Evolutionary conservation across 2,888 invertebrate species (phyloP).

Genomic region (Eumacrocentrus americanus): DNA sequence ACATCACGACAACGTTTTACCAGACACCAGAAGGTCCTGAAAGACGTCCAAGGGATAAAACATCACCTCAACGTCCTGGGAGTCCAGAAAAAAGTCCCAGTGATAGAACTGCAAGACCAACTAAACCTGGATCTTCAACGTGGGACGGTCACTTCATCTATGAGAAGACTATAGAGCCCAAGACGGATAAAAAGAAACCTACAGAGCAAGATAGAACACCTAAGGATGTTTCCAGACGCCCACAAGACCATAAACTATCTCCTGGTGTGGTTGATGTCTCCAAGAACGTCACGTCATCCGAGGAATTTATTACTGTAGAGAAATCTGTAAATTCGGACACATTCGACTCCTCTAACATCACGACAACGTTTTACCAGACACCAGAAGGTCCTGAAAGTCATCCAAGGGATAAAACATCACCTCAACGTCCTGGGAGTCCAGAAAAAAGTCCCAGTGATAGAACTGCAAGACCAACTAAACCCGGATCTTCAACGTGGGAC

Average conservation of each 20-base stretch:
- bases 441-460: constrained; percentile 43
- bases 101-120: constrained; percentile 39
- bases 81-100: constrained; percentile 39
- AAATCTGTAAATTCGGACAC: constrained; percentile 13
- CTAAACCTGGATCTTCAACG: constrained; percentile 47
- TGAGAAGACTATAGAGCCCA: constrained; percentile 40
- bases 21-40: background rate
- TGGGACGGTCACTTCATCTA: constrained; percentile 50
- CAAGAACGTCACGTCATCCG: background rate
- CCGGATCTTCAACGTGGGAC: constrained; percentile 54
- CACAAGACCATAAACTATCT: background rate
- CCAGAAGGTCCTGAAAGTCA: background rate
- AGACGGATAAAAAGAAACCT: constrained; percentile 28
- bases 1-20: background rate
- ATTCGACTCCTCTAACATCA: constrained; percentile 12
- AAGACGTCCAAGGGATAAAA: background rate
- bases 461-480: constrained; percentile 43
- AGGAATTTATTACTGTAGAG: background rate
- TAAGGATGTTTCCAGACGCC: constrained; percentile 11
- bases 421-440: constrained; percentile 33
- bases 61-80: constrained; percentile 24
- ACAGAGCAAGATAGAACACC: constrained; percentile 12
- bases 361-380: background rate
- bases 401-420: constrained; percentile 12
- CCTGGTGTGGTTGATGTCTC: background rate